Conservation (phyloP, 2,888 invertebrate species). For the Drosophila emarginata region DNA sequence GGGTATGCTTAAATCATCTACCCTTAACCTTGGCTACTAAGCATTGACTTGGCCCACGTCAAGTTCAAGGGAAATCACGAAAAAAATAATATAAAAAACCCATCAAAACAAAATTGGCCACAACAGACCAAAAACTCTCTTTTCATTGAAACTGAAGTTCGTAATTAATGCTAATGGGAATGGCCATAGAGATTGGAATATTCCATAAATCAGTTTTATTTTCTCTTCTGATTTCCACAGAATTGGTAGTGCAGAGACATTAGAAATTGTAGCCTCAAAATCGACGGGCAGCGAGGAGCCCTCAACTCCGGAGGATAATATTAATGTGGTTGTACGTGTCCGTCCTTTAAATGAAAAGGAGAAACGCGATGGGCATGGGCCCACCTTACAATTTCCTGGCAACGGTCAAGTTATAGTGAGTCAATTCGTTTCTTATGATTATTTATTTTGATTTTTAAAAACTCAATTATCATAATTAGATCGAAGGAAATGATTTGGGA, state of each 20-base stretch:
- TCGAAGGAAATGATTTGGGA: conserved; percentile 83
- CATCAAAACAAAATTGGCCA: conserved; percentile 46
- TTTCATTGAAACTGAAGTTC: conserved; percentile 29
- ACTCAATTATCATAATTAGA: conserved; percentile 71
- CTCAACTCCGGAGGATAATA: conserved; percentile 88
- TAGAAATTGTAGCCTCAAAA: conserved; percentile 82
- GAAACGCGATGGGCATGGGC: conserved; percentile 86
- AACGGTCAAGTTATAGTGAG: conserved; percentile 90
- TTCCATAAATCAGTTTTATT: conserved; percentile 23
- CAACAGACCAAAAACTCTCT: conserved; percentile 39
- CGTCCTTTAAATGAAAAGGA: conserved; percentile 92
- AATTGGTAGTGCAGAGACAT: conserved; percentile 81
- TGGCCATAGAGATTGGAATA: neutral
- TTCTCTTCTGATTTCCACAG: conserved; percentile 48
- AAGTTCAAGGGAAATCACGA: conserved; percentile 73
- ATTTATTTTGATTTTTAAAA: no score
- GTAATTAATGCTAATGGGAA: conserved; percentile 28
- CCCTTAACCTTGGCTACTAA: conserved; percentile 62
- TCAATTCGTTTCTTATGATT: neutral
- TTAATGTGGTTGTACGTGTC: conserved; percentile 93
- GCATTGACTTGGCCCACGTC: conserved; percentile 42
- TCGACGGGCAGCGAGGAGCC: conserved; percentile 82
- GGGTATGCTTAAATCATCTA: conserved; percentile 12
- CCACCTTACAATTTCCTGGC: conserved; percentile 92
- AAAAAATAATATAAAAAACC: conserved; percentile 19